These are phyloP conservation scores for Drosophila flavopinicola DNA, from an alignment of 2,888 invertebrate species.

Conservation along the genomic window DNA sequence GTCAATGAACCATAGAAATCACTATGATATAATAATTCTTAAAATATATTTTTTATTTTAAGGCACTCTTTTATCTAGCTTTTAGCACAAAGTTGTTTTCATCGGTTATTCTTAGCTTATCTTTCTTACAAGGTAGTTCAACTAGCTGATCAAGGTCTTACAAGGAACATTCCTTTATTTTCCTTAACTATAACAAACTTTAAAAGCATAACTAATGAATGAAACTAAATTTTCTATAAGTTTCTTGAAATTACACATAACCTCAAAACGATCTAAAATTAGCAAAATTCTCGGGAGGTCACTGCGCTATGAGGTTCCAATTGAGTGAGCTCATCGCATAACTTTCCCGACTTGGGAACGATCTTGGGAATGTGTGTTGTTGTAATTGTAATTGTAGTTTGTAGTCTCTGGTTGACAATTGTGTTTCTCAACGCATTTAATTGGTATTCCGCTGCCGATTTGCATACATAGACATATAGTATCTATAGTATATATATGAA, in stretches of 20 bases:
- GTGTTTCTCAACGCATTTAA: constrained; percentile 40
- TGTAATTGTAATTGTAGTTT: too few relatives aligned
- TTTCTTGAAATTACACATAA: too few relatives aligned
- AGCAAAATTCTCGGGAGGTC: constrained; percentile 35
- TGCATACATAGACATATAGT: constrained; percentile 40
- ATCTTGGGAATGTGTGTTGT: constrained; percentile 20
- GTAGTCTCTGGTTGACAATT: constrained; percentile 46
- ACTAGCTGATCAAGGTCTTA: too few relatives aligned
- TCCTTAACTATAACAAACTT: background rate
- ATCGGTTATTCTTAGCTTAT: too few relatives aligned
- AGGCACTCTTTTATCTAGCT: too few relatives aligned
- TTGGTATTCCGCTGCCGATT: constrained; percentile 50
- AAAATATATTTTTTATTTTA: too few relatives aligned
- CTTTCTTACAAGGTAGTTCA: too few relatives aligned
- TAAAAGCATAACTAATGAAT: too few relatives aligned
- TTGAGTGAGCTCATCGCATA: constrained; percentile 49
- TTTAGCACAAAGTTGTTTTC: too few relatives aligned
- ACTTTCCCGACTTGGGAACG: constrained; percentile 19
- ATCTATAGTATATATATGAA: background rate
- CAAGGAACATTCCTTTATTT: too few relatives aligned
- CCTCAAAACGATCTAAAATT: constrained; percentile 30
- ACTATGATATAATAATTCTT: too few relatives aligned
- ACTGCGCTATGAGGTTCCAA: constrained; percentile 14
- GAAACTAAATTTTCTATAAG: too few relatives aligned
- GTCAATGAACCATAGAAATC: constrained; percentile 34